Conservation (phyloP, 2,888 invertebrate species). For the Lochmaea capreae region DNA sequence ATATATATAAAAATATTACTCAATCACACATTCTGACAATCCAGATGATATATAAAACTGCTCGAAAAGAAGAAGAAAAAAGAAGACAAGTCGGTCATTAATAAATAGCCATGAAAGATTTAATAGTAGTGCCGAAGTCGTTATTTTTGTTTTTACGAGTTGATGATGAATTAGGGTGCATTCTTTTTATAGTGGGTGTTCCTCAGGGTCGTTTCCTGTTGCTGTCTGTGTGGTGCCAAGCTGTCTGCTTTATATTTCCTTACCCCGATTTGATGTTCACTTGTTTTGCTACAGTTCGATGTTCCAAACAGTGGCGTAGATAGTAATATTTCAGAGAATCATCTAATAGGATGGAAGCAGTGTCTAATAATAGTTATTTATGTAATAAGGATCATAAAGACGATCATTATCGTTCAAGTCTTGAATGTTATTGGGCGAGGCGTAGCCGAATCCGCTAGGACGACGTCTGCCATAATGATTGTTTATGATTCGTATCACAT, state of each 20-base stretch:
- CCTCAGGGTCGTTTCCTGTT: constrained; percentile 58
- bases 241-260: constrained; percentile 54
- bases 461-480: no score
- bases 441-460: no score
- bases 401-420: no score
- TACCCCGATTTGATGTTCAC: constrained; percentile 3
- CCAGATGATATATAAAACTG: not conserved
- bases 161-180: constrained; percentile 60
- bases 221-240: constrained; percentile 60
- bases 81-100: constrained; percentile 35
- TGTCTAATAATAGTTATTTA: no score
- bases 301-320: not conserved
- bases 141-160: constrained; percentile 53
- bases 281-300: constrained; percentile 1
- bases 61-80: not conserved
- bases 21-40: no score
- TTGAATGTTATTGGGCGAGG: no score
- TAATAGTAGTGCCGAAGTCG: constrained; percentile 47
- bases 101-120: constrained; percentile 47
- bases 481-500: no score
- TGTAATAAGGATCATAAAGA: no score
- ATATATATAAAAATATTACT: no score
- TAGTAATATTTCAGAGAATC: not conserved
- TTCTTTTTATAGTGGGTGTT: constrained; percentile 49
- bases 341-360: not conserved